Evolutionary conservation across 2,113 vertebrate species (phyloP).

Genomic region (Prietella phreatophila): DNA sequence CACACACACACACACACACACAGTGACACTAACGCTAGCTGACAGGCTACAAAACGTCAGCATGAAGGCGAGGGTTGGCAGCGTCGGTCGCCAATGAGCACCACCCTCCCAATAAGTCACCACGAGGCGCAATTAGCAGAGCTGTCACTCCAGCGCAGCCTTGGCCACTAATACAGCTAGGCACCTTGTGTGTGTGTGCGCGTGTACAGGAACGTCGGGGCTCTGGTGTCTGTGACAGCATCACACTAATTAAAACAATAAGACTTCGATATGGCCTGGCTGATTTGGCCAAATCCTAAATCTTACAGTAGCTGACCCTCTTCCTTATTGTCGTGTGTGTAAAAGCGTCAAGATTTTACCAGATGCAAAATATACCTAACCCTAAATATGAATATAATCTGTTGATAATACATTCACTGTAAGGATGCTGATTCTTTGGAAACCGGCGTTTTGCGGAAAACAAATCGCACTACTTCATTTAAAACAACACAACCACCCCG

Average conservation of each 20-base stretch:
- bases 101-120: conserved; percentile 77
- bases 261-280: conserved; percentile 46
- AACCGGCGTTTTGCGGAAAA: background rate
- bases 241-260: conserved; percentile 71
- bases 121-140: conserved; percentile 85
- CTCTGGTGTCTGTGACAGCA: conserved; percentile 63
- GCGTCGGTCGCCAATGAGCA: conserved; percentile 68
- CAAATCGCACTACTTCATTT: too few species aligned
- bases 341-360: background rate
- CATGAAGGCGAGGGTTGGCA: conserved; percentile 52
- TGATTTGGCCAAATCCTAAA: conserved; percentile 46
- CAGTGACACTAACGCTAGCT: conserved; percentile 46
- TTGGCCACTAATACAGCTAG: conserved; percentile 88
- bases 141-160: conserved; percentile 82
- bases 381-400: background rate
- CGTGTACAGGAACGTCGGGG: conserved; percentile 13
- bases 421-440: background rate
- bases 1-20: conserved; percentile 12
- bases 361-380: background rate
- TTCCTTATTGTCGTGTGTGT: background rate
- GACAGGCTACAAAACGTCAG: conserved; percentile 63
- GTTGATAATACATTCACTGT: background rate
- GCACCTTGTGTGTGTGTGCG: conserved; percentile 63
- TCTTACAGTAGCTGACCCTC: background rate
- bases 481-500: too few species aligned